phyloP scores from a whole-genome alignment of 30 jellyfish, hydroid and myxozoan species.

The Turritopsis dohrnii region DNA sequence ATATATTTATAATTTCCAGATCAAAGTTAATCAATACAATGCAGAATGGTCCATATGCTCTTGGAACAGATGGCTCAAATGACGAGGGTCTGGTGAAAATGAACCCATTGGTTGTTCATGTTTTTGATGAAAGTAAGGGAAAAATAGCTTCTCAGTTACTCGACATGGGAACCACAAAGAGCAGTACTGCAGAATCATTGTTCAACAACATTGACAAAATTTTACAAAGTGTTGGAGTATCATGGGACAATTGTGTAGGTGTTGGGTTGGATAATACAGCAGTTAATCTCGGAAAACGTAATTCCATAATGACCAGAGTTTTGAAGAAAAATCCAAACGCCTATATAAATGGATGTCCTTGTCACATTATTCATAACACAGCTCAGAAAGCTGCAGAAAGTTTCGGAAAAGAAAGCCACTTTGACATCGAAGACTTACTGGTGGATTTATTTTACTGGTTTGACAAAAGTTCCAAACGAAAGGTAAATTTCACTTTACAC shows the following conservation, averaged over 20 bases:
- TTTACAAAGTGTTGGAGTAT: neutral
- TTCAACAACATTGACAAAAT: neutral
- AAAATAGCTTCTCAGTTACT: constrained; percentile 6
- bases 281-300: constrained; percentile 13
- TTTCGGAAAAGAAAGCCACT: neutral
- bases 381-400: constrained; percentile 15
- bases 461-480: constrained; percentile 32
- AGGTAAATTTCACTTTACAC: neutral
- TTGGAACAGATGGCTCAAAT: constrained; percentile 10
- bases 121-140: constrained; percentile 8
- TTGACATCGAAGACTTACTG: constrained; percentile 13
- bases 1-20: neutral
- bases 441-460: constrained; percentile 9
- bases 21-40: neutral
- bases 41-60: constrained; percentile 9
- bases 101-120: neutral
- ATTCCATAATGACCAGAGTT: constrained; percentile 18
- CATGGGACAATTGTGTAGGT: constrained; percentile 20
- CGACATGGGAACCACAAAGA: constrained; percentile 13
- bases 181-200: neutral
- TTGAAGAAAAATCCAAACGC: neutral
- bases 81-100: constrained; percentile 22
- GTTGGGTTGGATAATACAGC: constrained; percentile 22
- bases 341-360: constrained; percentile 21
- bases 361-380: constrained; percentile 29